These are phyloP conservation scores for Chanos chanos DNA, from an alignment of 2,797 vertebrate genomes.

Conservation along the genomic window DNA sequence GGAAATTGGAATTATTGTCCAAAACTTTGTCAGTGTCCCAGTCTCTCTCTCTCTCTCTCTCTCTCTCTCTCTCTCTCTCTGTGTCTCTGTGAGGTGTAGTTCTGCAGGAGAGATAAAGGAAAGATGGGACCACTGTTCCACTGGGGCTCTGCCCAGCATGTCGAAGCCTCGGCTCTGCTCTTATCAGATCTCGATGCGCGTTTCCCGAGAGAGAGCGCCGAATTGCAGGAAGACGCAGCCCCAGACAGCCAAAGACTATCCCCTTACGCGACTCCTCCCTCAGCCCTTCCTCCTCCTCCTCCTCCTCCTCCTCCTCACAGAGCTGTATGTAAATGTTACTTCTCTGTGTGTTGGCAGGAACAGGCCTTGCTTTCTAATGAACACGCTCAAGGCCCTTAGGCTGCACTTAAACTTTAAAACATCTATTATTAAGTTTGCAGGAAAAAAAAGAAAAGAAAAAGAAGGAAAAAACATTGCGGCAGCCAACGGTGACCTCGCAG, in stretches of 20 bases:
- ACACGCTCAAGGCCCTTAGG: conserved; percentile 88
- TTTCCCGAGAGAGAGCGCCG: conserved; percentile 78
- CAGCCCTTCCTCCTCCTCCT: background rate
- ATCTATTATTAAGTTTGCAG: conserved; percentile 93
- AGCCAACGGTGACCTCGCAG: conserved; percentile 87
- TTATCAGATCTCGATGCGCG: conserved; percentile 85
- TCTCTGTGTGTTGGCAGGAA: conserved; percentile 74
- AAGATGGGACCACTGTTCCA: conserved; percentile 75
- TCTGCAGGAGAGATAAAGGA: conserved; percentile 82
- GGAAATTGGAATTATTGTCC: background rate
- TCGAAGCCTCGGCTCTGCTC: conserved; percentile 79
- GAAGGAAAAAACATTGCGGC: conserved; percentile 80
- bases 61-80: background rate
- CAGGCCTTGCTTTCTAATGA: conserved; percentile 92
- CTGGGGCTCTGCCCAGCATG: conserved; percentile 78
- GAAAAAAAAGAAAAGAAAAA: conserved; percentile 63
- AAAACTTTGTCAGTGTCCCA: conserved; percentile 46
- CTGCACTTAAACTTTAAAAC: conserved; percentile 99
- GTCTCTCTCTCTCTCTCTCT: conserved; percentile 7
- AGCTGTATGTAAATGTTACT: conserved; percentile 92
- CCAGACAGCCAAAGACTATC: conserved; percentile 13
- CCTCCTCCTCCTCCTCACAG: conserved; percentile 49
- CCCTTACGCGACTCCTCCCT: background rate
- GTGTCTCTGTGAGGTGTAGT: background rate
- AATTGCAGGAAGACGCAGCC: too few relatives aligned